A percentile compares a stretch with the other conserved stretches of the same genome.
phyloP scores from a whole-genome alignment of 2,888 invertebrate genomes.

The Dryomyza anilis region DNA sequence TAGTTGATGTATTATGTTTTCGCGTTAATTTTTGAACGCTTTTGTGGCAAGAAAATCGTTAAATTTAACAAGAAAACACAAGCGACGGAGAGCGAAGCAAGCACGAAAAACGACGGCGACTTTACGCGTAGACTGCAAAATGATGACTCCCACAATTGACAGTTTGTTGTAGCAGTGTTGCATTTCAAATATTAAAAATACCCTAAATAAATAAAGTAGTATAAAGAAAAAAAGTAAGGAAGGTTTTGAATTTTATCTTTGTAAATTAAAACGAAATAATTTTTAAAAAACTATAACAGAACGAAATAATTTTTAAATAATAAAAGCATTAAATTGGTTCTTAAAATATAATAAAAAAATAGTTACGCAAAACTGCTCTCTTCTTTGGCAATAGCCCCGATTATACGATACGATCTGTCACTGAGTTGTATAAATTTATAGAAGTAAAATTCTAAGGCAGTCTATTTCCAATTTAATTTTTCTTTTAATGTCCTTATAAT shows the following conservation, averaged over 20 bases:
- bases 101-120: neutral
- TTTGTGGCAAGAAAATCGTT: conserved; percentile 10
- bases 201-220: neutral
- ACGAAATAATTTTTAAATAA: too few relatives aligned
- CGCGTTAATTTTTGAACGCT: neutral
- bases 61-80: conserved; percentile 8
- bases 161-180: conserved; percentile 2
- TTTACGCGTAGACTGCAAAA: conserved; percentile 2
- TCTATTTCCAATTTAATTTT: too few relatives aligned
- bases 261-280: too few relatives aligned
- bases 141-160: conserved; percentile 20
- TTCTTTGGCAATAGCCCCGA: too few relatives aligned
- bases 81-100: neutral
- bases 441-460: too few relatives aligned
- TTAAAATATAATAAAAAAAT: too few relatives aligned
- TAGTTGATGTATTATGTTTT: neutral
- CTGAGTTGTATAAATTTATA: too few relatives aligned
- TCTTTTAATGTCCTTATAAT: too few relatives aligned
- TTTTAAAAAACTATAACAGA: too few relatives aligned
- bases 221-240: neutral
- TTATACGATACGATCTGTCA: too few relatives aligned
- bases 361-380: too few relatives aligned
- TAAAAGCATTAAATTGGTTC: too few relatives aligned
- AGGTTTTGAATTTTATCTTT: neutral
- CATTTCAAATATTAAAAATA: conserved; percentile 18